Base-by-base conservation (phyloP, 2,888 invertebrate genomes). In the Acrobasis repandana region DNA sequence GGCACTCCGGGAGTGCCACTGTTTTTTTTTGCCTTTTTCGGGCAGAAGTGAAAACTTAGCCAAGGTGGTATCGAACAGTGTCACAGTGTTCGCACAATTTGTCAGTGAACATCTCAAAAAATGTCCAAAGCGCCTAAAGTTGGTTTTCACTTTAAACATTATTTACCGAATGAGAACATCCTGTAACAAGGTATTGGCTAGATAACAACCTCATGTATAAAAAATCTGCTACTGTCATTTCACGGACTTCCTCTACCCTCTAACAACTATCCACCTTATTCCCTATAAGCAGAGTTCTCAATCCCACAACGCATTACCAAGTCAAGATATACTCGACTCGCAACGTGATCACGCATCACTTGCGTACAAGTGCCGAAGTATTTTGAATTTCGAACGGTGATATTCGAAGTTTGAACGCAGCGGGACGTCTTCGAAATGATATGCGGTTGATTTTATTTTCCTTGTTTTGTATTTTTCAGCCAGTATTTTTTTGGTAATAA, bases 261-360 rank as follows among this genome's bases (percentile, higher is more conserved):
- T 14, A 15, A 34, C 51, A 43, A 61, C 36, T 36, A 50, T 36
- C 34, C 52, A 61, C 58, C 14, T 74, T 66, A 70, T 43, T 48
- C 56, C 5, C 0, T 0, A 0, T 0, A 0, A 0, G 0, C 72
- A 81, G 64, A 67, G 82, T 72, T 28, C n/a, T 60, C 61, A 69
- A 68, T 82, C 16, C 28, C 1, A 18, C 36, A 3, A 49, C 28
- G n/a, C 48, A 63, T 72, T 68, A 71, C 81, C 79, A 73, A 80
- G 77, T 80, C 80, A 76, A 84, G 80, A 76, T 69, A 69, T 72
- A 76, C 90, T 89, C 68, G 75, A 85, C 73, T 72, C 74, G 76
- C 79, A 76, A 76, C 90, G 90, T 91, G 90, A 86, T 86, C 88
- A 80, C 76, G 90, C 90, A 91, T 91, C 90, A 90, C 88, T 90